phyloP scores from a whole-genome alignment of 2,888 invertebrate genomes.

The Drosophila eohydei region DNA sequence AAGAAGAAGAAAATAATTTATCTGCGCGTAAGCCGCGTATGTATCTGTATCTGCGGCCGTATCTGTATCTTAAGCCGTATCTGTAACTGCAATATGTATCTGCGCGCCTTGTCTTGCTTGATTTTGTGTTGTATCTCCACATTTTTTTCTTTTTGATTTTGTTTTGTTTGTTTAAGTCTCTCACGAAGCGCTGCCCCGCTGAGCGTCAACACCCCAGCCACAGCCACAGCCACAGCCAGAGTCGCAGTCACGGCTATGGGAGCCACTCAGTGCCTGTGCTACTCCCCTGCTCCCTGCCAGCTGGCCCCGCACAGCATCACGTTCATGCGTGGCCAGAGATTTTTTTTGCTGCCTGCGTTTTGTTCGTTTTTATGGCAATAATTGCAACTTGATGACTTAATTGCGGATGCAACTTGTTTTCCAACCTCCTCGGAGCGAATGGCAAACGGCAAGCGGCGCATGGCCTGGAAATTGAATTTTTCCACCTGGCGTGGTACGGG shows the following conservation, averaged over 20 bases:
- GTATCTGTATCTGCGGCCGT: constrained; percentile 51
- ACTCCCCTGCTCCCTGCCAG: constrained; percentile 1
- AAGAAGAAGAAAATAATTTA: constrained; percentile 68
- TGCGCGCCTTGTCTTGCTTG: constrained; percentile 42
- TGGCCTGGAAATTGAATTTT: constrained; percentile 79
- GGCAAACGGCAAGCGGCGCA: constrained; percentile 34
- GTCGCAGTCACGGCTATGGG: constrained; percentile 33
- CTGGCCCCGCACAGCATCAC: constrained; percentile 66
- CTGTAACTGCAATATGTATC: constrained; percentile 66
- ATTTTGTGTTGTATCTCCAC: constrained; percentile 24
- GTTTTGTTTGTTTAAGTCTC: constrained; percentile 65
- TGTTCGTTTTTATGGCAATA: constrained; percentile 82
- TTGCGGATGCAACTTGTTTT: constrained; percentile 82
- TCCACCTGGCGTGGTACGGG: constrained; percentile 68
- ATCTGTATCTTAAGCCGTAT: constrained; percentile 58
- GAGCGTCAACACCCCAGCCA: constrained; percentile 74
- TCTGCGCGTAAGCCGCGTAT: constrained; percentile 73
- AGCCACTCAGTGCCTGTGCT: constrained; percentile 36
- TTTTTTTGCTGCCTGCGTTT: constrained; percentile 73
- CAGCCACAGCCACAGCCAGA: constrained; percentile 36
- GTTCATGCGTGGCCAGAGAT: constrained; percentile 79
- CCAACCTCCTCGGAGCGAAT: constrained; percentile 61
- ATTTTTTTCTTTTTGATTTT: background rate
- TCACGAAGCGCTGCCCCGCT: constrained; percentile 74
- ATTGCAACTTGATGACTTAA: constrained; percentile 81